Evolutionary conservation across 2,113 vertebrate genomes (phyloP), one percentile per base, ranked within the genome.

Genomic region (Eulemur rufifrons): DNA sequence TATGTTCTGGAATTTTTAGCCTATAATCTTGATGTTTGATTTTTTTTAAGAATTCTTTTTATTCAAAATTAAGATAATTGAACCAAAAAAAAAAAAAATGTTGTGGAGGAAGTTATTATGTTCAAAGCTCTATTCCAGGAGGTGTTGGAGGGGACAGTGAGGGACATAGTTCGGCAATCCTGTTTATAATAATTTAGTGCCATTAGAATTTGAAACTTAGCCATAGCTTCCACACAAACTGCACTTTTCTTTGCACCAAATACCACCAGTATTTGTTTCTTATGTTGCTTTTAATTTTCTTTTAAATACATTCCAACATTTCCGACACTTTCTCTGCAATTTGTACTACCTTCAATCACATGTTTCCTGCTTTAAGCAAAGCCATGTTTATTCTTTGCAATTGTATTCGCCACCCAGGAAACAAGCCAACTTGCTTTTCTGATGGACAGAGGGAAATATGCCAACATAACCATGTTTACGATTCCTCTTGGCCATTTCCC

Each of bases 401-500:
- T 98, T 98, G 98, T 98, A 97, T 98, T 98, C 95, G 83, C 95
- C 96, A 97, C 97, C 97, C 98, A 98, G 98, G 98, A 99, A 98
- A 98, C 98, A 98, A 98, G 98, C 98, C 98, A 98, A 97, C 90
- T 98, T 98, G 92, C 97, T 98, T 98, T 98, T 98, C 97, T 98
- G 98, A 96, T 90, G 25, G 98, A 98, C 98, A 98, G 97, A 98
- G 91, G 10, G 12, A 98, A 97, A 96, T 94, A 96, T 87, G 96
- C 97, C 96, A 97, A 59, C 45, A 56, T 68, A 69, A 92, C 93
- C 86, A 23, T 97, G 97, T 98, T 98, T 98, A 97, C 98, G 97
- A 98, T 97, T 98, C 97, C 96, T 98, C 98, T 98, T 97, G 97
- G 97, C 97, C 97, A 97, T 98, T 59, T 83, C 93, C 89, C 96